Evolutionary conservation across 2,888 invertebrate genomes (phyloP), one percentile per base, ranked within the genome.

Genomic region (Apamea sordens): DNA sequence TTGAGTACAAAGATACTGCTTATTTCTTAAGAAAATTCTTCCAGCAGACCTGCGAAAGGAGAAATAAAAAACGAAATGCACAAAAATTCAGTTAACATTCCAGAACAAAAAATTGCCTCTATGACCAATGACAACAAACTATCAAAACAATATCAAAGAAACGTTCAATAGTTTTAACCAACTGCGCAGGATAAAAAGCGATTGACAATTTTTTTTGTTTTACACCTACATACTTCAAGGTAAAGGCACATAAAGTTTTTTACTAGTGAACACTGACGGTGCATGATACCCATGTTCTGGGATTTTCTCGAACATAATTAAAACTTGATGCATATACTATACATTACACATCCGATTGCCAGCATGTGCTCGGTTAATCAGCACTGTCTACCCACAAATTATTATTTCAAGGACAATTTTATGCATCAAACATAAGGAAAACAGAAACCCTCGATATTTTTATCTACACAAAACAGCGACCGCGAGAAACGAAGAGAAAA

Each of bases 401-500:
- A 59, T 36, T 68, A 61, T 61, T 11, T 65, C 13, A 47, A 0
- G 2, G 15, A 32, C n/a, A 28, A 65, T 61, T 53, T 44, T 21
- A 18, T 50, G 6, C 36, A 68, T 2, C 3, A 32, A 50, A 36
- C 28, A 61, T 47, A 68, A 80, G 73, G 69, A 76, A 76, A 69
- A 73, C 69, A 15, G 11, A 21, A 44, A 76, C 28, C 21, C 44
- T 47, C 24, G 18, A 50, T 68, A 50, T 13, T 41, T 13, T 41
- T 41, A 50, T 47, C 47, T 36, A 47, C 21, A 59, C 21, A 56
- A 73, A 68, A 75, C 41, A 63, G 63, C 15, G 41, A 69, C 69
- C 61, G 63, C 65, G 70, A 32, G 0, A 41, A 82, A 44, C 50
- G 8, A 64, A 73, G 36, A 70, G 73, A 53, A 73, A 77, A 77